Conservation (phyloP, 2,797 vertebrate species). For the Epinephelus awoara region DNA sequence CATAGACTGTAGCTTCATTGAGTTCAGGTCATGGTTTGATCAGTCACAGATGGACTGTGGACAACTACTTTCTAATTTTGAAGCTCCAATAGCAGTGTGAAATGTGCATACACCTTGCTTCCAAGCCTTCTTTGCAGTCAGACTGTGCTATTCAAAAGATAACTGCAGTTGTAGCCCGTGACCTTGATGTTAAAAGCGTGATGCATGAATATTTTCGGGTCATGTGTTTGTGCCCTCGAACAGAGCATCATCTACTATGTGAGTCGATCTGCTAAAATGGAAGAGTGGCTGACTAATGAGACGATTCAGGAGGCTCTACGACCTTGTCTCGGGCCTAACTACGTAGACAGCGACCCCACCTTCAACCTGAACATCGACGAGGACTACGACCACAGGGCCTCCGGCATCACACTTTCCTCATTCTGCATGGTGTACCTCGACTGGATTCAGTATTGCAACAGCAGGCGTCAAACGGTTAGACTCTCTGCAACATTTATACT, state of each 20-base stretch:
- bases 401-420: slow-evolving; percentile 95
- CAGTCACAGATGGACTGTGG: neutral
- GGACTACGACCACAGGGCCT: slow-evolving; percentile 96
- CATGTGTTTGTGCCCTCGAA: neutral
- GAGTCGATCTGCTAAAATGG: slow-evolving; percentile 92
- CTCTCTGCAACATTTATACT: neutral
- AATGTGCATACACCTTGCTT: neutral
- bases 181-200: neutral
- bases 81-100: neutral
- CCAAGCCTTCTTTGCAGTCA: neutral
- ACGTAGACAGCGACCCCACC: slow-evolving; percentile 97
- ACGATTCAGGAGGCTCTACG: slow-evolving; percentile 94
- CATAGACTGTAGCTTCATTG: neutral
- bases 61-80: neutral
- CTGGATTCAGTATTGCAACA: slow-evolving; percentile 98
- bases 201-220: neutral
- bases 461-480: slow-evolving; percentile 79
- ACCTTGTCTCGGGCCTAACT: slow-evolving; percentile 92
- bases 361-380: slow-evolving; percentile 99
- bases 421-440: slow-evolving; percentile 96
- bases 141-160: neutral
- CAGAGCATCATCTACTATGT: slow-evolving; percentile 99
- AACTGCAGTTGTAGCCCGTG: neutral
- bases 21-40: neutral
- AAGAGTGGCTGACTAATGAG: slow-evolving; percentile 97